A percentile compares a stretch with the other conserved stretches of the same genome.
Conservation (phyloP, 1,140 invertebrate genomes). For the Phocides pigmalion region DNA sequence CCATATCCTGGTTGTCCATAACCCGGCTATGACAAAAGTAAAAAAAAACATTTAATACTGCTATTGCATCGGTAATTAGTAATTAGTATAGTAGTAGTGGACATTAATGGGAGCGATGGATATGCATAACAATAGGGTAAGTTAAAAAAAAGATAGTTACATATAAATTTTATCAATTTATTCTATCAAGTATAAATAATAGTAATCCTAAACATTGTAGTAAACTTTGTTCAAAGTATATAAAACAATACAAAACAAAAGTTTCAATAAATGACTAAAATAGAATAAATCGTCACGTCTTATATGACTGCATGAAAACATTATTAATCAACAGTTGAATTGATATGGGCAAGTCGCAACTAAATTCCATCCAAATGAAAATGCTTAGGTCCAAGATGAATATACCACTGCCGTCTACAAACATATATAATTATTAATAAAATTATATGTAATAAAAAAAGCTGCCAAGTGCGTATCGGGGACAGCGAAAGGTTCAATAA, state of each 20-base stretch:
- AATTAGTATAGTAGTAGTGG: background rate
- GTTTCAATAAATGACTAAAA: background rate
- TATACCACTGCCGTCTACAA: too few relatives aligned
- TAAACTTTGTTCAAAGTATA: too few relatives aligned
- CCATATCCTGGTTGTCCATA: conserved; percentile 52
- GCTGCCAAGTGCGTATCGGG: too few relatives aligned
- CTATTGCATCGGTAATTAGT: background rate
- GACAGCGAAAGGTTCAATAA: too few relatives aligned
- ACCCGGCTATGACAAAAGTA: conserved; percentile 43
- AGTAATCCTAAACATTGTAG: conserved; percentile 54
- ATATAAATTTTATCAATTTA: conserved; percentile 59
- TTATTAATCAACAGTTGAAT: conserved; percentile 1
- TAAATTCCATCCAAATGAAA: background rate
- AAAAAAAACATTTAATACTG: background rate
- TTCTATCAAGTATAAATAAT: conserved; percentile 67
- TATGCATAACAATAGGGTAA: too few relatives aligned
- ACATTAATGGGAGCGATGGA: too few relatives aligned
- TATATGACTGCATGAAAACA: background rate
- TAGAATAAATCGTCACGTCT: background rate
- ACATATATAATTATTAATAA: too few relatives aligned
- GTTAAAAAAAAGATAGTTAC: conserved; percentile 20
- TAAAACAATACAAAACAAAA: conserved; percentile 47
- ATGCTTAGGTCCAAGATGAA: too few relatives aligned
- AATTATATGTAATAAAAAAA: too few relatives aligned
- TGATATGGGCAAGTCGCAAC: background rate